Percentiles rank a stretch among this genome's conserved stretches.
phyloP scores from a whole-genome alignment of 2,888 invertebrate genomes.

The Dyspetes luteomarginatus region DNA sequence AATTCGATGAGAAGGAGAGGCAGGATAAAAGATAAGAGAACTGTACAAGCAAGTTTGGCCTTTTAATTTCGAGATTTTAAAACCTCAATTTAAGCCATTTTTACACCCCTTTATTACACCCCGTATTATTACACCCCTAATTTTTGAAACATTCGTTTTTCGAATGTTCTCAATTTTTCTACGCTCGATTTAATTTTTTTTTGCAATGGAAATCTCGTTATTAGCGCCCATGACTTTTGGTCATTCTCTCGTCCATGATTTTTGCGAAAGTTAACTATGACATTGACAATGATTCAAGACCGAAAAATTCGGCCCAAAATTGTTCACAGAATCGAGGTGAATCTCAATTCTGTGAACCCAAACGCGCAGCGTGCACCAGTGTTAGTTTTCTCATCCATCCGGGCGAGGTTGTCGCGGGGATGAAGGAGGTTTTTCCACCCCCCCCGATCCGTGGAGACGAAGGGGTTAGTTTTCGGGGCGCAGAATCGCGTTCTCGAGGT shows the following conservation, averaged over 20 bases:
- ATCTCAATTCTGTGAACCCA: too few relatives aligned
- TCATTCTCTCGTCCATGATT: not conserved
- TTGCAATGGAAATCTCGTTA: too few relatives aligned
- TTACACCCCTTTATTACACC: too few relatives aligned
- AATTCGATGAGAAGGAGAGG: not conserved
- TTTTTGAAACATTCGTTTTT: too few relatives aligned
- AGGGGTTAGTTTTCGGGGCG: slow-evolving; percentile 68
- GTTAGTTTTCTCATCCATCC: slow-evolving; percentile 52
- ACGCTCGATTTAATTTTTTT: too few relatives aligned
- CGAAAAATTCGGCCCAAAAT: not conserved
- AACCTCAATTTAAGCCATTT: too few relatives aligned
- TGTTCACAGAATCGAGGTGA: slow-evolving; percentile 7
- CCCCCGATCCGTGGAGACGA: slow-evolving; percentile 2
- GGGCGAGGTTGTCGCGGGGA: slow-evolving; percentile 52
- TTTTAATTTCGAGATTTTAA: too few relatives aligned
- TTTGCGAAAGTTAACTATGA: not conserved
- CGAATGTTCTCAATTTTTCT: too few relatives aligned
- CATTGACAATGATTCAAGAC: not conserved
- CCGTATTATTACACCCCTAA: too few relatives aligned
- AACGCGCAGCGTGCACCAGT: slow-evolving; percentile 25
- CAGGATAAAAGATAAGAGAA: not conserved
- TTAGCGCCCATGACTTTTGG: too few relatives aligned
- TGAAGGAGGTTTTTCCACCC: slow-evolving; percentile 26
- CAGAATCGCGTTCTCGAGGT: slow-evolving; percentile 74
- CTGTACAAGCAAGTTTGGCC: too few relatives aligned